Evolutionary conservation across 30 jellyfish, hydroid and myxozoan species (phyloP), one percentile per base, ranked within the genome.

Genomic region (Sanderia malayensis): DNA sequence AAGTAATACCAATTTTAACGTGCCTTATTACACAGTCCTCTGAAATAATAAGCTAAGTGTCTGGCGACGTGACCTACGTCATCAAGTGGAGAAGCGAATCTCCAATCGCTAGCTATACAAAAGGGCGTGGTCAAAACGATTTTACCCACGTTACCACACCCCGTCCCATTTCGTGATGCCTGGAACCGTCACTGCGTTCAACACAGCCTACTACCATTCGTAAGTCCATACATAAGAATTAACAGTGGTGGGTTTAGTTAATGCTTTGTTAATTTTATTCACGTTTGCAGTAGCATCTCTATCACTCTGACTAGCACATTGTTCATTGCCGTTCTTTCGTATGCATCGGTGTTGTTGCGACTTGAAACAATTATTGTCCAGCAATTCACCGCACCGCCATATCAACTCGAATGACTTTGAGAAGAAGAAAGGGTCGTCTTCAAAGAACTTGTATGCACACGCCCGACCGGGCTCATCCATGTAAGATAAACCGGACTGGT

Each of bases 401-500:
- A 79, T 57, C 81, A 86, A 32, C 34, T 70, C 46, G 41, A 86
- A 86, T 0, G 76, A 58, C 0, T 74, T 20, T 25, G 69, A 49
- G 34, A 86, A 73, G 22, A 86, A 59, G 25, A 86, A 76, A 2
- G 96, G 96, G 34, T 86, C 96, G 33, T 75, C 84, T 49, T 57
- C 94, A 55, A 86, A 86, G 73, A 86, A 59, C 65, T 86, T 86
- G 75, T 86, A 86, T 19, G 96, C 96, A 32, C 89, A 44, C 82
- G 79, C 70, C 46, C 87, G 21, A 13, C 96, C 96, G 33, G 96
- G 94, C 17, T 46, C 61, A 20, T 79, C 65, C 29, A 27, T 44
- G 29, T 59, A 76, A 1, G 96, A 76, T 46, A 80, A 44, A 0
- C 96, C 96, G 19, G 96, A 44, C 26, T 86, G 96, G n/a, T 86